These are phyloP conservation scores for Megalurothrips usitatus DNA, from an alignment of 2,888 invertebrate species.

Conservation along the genomic window DNA sequence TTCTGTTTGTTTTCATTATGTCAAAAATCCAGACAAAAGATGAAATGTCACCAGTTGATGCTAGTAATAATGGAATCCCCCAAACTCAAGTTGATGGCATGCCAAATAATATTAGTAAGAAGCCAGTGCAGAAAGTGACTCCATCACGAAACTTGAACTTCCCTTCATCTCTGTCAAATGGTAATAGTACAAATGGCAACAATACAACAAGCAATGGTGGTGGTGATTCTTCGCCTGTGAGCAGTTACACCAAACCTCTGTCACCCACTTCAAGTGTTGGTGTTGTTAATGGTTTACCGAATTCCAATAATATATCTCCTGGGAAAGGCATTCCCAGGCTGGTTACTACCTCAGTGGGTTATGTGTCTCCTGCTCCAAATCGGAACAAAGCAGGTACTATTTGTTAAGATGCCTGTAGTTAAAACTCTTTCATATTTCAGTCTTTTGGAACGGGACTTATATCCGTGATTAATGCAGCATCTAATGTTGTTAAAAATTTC, in stretches of 20 bases:
- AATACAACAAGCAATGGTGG: slow-evolving; percentile 10
- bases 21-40: slow-evolving; percentile 39
- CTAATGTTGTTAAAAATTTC: neutral
- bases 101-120: slow-evolving; percentile 45
- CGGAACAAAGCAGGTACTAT: slow-evolving; percentile 48
- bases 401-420: neutral
- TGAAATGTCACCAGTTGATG: slow-evolving; percentile 42
- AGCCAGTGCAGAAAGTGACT: slow-evolving; percentile 74
- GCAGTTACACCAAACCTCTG: slow-evolving; percentile 29
- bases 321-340: slow-evolving; percentile 46
- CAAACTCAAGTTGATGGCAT: slow-evolving; percentile 16
- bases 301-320: slow-evolving; percentile 39
- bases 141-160: slow-evolving; percentile 61
- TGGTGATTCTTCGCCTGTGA: slow-evolving; percentile 8
- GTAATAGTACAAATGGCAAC: slow-evolving; percentile 29
- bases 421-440: neutral
- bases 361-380: slow-evolving; percentile 40
- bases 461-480: neutral
- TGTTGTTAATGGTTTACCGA: slow-evolving; percentile 38
- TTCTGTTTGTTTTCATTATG: neutral
- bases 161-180: slow-evolving; percentile 31
- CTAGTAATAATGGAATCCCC: neutral
- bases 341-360: slow-evolving; percentile 56
- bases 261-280: slow-evolving; percentile 28
- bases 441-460: neutral